A percentile compares a stretch with the other conserved stretches of the same genome.
Conservation (phyloP, 92 coral and sea anemone genomes). For the Epizoanthus illoricatus region DNA sequence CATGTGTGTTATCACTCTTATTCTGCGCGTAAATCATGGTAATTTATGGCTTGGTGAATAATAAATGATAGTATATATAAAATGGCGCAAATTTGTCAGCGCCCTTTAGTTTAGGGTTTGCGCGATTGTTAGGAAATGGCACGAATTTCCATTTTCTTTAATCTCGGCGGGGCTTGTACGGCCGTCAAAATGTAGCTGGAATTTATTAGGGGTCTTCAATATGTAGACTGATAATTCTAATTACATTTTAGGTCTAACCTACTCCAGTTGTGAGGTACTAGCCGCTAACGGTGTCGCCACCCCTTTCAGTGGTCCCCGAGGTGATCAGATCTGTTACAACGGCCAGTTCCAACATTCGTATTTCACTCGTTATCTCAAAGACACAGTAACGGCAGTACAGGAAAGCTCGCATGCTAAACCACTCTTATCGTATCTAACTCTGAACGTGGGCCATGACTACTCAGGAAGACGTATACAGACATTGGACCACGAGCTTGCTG, state of each 20-base stretch:
- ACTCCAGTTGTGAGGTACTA: conserved; percentile 81
- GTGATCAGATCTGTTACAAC: conserved; percentile 82
- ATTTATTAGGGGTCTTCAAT: neutral
- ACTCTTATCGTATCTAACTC: conserved; percentile 61
- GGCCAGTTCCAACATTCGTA: conserved; percentile 86
- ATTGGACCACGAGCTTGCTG: conserved; percentile 60
- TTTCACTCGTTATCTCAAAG: conserved; percentile 60
- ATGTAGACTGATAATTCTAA: neutral
- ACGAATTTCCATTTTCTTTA: too few species aligned
- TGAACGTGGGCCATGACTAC: conserved; percentile 82
- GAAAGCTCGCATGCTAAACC: conserved; percentile 55
- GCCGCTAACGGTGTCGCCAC: conserved; percentile 35
- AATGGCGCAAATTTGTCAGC: too few species aligned
- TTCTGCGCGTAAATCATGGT: too few species aligned
- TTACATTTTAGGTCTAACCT: conserved; percentile 70
- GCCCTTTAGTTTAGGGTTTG: too few species aligned
- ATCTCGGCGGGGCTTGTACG: neutral
- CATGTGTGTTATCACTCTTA: too few species aligned
- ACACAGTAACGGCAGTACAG: conserved; percentile 53
- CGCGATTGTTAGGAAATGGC: too few species aligned
- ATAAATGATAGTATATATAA: too few species aligned
- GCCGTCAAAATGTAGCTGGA: neutral
- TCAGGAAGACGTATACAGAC: conserved; percentile 71
- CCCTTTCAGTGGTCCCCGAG: conserved; percentile 71
- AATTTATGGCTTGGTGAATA: too few species aligned